phyloP scores from a whole-genome alignment of 2,888 invertebrate species.

The Scaptomyza flava region DNA sequence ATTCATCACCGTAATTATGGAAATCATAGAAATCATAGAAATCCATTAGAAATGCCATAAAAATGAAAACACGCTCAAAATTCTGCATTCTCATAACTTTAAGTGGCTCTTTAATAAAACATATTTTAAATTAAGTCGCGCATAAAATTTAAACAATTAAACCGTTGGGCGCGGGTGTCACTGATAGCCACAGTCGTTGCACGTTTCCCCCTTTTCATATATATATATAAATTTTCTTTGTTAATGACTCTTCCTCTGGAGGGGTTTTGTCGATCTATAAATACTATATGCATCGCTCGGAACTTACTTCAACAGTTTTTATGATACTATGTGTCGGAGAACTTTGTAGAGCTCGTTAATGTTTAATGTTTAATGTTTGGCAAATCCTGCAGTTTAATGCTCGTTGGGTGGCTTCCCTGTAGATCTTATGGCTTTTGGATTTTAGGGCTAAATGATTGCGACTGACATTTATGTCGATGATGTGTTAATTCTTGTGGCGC shows the following conservation, averaged over 20 bases:
- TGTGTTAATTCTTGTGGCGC: slow-evolving; percentile 71
- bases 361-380: slow-evolving; percentile 58
- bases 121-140: slow-evolving; percentile 77
- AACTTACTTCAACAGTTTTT: slow-evolving; percentile 55
- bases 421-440: slow-evolving; percentile 16
- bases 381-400: slow-evolving; percentile 66
- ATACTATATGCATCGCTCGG: slow-evolving; percentile 31
- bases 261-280: slow-evolving; percentile 59
- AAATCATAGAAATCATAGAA: slow-evolving; percentile 59
- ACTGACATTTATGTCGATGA: slow-evolving; percentile 58
- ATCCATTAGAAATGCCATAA: slow-evolving; percentile 60
- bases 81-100: slow-evolving; percentile 31
- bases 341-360: slow-evolving; percentile 62
- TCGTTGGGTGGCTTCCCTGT: slow-evolving; percentile 62
- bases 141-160: slow-evolving; percentile 78
- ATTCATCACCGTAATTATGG: slow-evolving; percentile 32
- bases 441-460: slow-evolving; percentile 54
- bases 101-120: slow-evolving; percentile 78
- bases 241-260: slow-evolving; percentile 58
- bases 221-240: slow-evolving; percentile 1
- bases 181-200: slow-evolving; percentile 44
- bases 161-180: slow-evolving; percentile 55
- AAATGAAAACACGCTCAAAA: slow-evolving; percentile 52
- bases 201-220: slow-evolving; percentile 19
- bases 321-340: slow-evolving; percentile 50